Evolutionary conservation across 2,797 vertebrate genomes (phyloP).

Genomic region (Danionella dracula): DNA sequence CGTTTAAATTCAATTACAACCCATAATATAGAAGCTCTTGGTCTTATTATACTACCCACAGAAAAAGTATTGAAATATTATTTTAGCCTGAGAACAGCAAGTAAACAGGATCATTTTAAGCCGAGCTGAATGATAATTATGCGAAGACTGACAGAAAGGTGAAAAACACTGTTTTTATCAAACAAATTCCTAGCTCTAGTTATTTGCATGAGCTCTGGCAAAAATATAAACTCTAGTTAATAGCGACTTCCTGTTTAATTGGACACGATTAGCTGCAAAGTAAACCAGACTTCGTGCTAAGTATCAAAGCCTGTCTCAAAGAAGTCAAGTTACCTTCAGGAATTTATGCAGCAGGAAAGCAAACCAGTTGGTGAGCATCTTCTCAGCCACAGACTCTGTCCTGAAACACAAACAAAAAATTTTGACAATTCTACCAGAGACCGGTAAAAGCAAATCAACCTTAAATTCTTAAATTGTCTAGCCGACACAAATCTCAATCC

Average conservation of each 20-base stretch:
- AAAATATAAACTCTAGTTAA: background rate
- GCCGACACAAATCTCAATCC: conserved; percentile 16
- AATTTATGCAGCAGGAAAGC: conserved; percentile 96
- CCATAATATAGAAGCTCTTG: too few species aligned
- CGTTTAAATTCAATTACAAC: too few species aligned
- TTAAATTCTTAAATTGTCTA: too few species aligned
- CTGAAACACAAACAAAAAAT: conserved; percentile 59
- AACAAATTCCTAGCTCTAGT: background rate
- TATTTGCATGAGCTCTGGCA: background rate
- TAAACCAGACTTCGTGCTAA: background rate
- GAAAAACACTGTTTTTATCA: background rate
- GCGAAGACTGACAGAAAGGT: background rate
- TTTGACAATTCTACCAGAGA: background rate
- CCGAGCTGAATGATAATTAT: background rate
- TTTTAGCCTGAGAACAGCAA: background rate
- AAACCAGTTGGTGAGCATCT: conserved; percentile 99
- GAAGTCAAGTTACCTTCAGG: conserved; percentile 71
- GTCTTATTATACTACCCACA: too few species aligned
- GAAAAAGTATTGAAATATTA: too few species aligned
- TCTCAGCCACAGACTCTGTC: conserved; percentile 94
- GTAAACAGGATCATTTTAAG: background rate
- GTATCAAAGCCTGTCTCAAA: background rate
- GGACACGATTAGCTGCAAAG: background rate
- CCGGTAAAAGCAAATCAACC: background rate
- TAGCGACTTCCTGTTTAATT: background rate